A percentile compares a stretch with the other conserved stretches of the same genome.
phyloP scores from a whole-genome alignment of 2,113 vertebrate species.

The Eudorcas thomsonii region DNA sequence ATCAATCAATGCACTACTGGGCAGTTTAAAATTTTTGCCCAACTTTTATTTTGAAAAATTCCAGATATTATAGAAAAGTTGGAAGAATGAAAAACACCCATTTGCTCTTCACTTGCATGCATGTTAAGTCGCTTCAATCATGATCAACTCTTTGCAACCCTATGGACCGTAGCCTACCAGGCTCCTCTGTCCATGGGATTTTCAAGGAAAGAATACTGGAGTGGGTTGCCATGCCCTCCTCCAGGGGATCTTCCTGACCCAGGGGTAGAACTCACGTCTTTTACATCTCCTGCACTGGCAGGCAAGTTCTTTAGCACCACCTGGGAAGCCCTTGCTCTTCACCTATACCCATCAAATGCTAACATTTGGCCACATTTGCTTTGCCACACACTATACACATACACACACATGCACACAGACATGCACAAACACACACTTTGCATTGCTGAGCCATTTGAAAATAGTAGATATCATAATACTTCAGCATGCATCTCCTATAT shows the following conservation, averaged over 20 bases:
- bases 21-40: not conserved
- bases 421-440: not conserved
- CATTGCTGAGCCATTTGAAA: conserved; percentile 23
- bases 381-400: not conserved
- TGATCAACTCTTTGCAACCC: not conserved
- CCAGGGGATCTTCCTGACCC: not conserved
- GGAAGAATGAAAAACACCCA: conserved; percentile 15
- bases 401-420: not conserved
- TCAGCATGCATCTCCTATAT: not conserved
- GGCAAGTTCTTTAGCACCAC: not conserved
- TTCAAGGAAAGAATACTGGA: not conserved
- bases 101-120: not conserved
- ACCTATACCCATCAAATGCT: not conserved
- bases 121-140: not conserved
- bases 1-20: not conserved
- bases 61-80: not conserved
- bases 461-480: not conserved
- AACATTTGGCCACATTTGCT: not conserved
- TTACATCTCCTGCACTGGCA: not conserved
- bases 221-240: not conserved
- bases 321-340: not conserved
- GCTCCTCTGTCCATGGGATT: not conserved
- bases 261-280: not conserved
- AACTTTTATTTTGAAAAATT: not conserved
- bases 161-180: not conserved